phyloP scores from a whole-genome alignment of 2,888 invertebrate species.

The Timandra comae region DNA sequence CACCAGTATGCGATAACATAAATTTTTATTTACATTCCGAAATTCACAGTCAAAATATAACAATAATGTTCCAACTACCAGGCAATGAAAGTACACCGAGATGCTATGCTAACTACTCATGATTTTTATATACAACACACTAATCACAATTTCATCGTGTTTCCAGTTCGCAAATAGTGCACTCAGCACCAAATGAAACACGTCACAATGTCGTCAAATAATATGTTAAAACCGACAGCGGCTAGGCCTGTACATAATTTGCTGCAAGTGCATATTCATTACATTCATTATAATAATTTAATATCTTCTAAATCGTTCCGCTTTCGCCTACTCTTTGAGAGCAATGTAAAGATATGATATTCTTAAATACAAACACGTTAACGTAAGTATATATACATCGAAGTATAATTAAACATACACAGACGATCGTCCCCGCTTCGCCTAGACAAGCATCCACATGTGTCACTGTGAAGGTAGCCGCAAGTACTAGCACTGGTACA shows the following conservation, averaged over 20 bases:
- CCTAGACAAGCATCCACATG: too few relatives aligned
- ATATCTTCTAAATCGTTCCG: conserved; percentile 28
- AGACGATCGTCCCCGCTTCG: conserved; percentile 5
- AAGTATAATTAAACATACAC: conserved; percentile 66
- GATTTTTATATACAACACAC: conserved; percentile 41
- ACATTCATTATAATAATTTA: conserved; percentile 32
- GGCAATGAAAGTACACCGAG: conserved; percentile 52
- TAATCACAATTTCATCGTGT: conserved; percentile 27
- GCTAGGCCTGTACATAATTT: conserved; percentile 52
- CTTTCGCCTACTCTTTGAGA: conserved; percentile 48
- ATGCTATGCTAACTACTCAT: conserved; percentile 28
- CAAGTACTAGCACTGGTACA: too few relatives aligned
- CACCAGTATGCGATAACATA: conserved; percentile 63
- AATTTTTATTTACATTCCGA: conserved; percentile 75
- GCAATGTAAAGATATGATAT: conserved; percentile 43
- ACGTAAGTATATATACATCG: conserved; percentile 64
- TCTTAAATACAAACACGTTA: conserved; percentile 64
- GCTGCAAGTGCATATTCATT: conserved; percentile 28
- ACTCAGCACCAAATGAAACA: conserved; percentile 18
- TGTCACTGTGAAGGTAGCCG: too few relatives aligned
- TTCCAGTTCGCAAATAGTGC: conserved; percentile 17
- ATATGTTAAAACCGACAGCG: conserved; percentile 25
- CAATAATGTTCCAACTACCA: conserved; percentile 56
- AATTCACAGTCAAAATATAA: conserved; percentile 71
- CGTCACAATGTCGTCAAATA: conserved; percentile 30